A percentile compares a stretch with the other conserved stretches of the same genome.
Conservation (phyloP, 1,140 invertebrate genomes). For the Panagrolaimus sp. region DNA sequence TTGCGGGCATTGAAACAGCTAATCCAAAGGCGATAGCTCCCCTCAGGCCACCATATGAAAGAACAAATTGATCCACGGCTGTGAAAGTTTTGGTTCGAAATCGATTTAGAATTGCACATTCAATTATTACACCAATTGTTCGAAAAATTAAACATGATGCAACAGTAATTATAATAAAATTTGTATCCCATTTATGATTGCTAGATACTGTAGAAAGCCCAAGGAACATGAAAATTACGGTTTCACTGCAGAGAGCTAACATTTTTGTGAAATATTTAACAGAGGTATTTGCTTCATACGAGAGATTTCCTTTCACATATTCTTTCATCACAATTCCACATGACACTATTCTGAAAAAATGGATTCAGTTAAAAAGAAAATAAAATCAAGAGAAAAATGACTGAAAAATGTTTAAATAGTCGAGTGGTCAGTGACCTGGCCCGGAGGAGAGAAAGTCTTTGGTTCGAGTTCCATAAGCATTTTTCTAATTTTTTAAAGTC, state of each 20-base stretch:
- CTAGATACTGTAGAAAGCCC: slow-evolving; percentile 79
- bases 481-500: too few species aligned
- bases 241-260: slow-evolving; percentile 73
- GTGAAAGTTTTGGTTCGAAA: slow-evolving; percentile 59
- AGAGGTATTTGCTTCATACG: slow-evolving; percentile 91
- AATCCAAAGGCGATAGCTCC: slow-evolving; percentile 48
- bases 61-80: slow-evolving; percentile 62
- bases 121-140: slow-evolving; percentile 65
- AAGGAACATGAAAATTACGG: slow-evolving; percentile 98
- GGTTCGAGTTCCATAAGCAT: too few species aligned
- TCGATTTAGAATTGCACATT: slow-evolving; percentile 53
- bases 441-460: too few species aligned
- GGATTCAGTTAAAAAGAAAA: not conserved
- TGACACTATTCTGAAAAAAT: slow-evolving; percentile 70
- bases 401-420: too few species aligned
- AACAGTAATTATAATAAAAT: slow-evolving; percentile 86
- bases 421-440: too few species aligned
- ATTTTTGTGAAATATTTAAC: slow-evolving; percentile 98
- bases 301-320: slow-evolving; percentile 96
- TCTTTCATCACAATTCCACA: slow-evolving; percentile 98
- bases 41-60: slow-evolving; percentile 45
- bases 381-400: slow-evolving; percentile 12
- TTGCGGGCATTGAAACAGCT: slow-evolving; percentile 61
- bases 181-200: slow-evolving; percentile 74
- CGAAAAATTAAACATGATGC: slow-evolving; percentile 88